These are phyloP conservation scores for Phengaris alcon DNA, from an alignment of 2,888 invertebrate species.

Conservation along the genomic window DNA sequence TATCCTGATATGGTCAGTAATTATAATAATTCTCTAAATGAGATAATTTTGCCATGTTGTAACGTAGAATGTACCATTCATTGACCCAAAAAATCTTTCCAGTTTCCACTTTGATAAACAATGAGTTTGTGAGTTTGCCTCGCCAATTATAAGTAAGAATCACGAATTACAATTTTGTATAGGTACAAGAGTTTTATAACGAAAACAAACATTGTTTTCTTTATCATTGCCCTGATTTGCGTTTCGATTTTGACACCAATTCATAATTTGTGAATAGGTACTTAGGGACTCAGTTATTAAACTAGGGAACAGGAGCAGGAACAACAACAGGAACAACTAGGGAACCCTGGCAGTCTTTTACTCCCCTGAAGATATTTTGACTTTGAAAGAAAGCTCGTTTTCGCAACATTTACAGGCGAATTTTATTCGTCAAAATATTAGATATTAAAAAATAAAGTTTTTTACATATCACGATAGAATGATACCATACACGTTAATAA, in stretches of 20 bases:
- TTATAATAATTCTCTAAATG: neutral
- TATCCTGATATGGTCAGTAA: neutral
- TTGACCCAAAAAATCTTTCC: conserved; percentile 7
- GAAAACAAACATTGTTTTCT: neutral
- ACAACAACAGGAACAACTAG: too few relatives aligned
- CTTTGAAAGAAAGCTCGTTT: too few relatives aligned
- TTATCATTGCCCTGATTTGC: neutral
- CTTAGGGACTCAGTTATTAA: neutral
- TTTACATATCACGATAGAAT: neutral
- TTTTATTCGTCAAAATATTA: too few relatives aligned
- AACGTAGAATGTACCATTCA: neutral
- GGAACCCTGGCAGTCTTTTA: too few relatives aligned
- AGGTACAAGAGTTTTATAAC: neutral
- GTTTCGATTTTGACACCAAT: conserved; percentile 4
- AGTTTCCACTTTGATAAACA: neutral
- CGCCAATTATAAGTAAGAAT: neutral
- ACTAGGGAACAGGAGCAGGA: too few relatives aligned
- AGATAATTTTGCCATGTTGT: neutral
- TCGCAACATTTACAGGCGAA: too few relatives aligned
- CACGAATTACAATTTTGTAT: neutral
- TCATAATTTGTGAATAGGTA: neutral
- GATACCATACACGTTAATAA: neutral
- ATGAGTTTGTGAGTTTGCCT: neutral
- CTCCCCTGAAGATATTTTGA: too few relatives aligned
- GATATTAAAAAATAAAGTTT: neutral